Evolutionary conservation across 2,113 vertebrate genomes (phyloP), one percentile per base, ranked within the genome.

Genomic region (Phalacrocorax brasilianus): DNA sequence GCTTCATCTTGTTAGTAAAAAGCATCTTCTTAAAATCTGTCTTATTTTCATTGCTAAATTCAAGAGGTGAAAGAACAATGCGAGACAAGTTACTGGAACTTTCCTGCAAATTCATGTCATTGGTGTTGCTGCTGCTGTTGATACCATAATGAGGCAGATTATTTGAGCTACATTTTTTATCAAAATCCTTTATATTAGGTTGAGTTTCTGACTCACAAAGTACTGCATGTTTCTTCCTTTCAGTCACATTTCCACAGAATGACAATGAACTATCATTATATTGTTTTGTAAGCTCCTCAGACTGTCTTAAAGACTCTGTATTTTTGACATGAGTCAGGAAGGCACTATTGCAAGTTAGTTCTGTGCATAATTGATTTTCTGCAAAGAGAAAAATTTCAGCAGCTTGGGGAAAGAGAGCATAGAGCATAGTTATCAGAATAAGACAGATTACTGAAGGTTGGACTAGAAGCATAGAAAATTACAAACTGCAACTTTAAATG

Each of bases 211-310:
- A 91, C 18, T 77, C 78, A 62, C 1, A 11, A 82, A 83, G 70
- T 24, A 80, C 68, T 30, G 38, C 33, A n/a, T 2, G 50, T 89
- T 97, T 98, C 81, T 95, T 98, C 80, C 97, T 97, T 89, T 90
- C 93, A 22, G 95, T 95, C 77, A 97, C 76, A 49, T 72, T 78
- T 85, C 52, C 78, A 89, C 5, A 49, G 38, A 75, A 85, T 28
- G 45, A 49, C 88, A 97, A 79, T 32, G 27, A 90, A 74, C 44
- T 74, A 24, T 85, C 85, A 67, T 19, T 59, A 44, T 22, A 45
- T 28, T 79, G 83, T n/a, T 82, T 42, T 49, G 77, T 52, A 49
- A 91, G 21, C 10, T 95, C 87, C 84, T 95, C 85, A 82, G 38
- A 35, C 21, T 61, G 63, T 61, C 70, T 79, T 21, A 89, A 18